Evolutionary conservation across 2,113 vertebrate genomes (phyloP), one percentile per base, ranked within the genome.

Genomic region (Hassar affinis): DNA sequence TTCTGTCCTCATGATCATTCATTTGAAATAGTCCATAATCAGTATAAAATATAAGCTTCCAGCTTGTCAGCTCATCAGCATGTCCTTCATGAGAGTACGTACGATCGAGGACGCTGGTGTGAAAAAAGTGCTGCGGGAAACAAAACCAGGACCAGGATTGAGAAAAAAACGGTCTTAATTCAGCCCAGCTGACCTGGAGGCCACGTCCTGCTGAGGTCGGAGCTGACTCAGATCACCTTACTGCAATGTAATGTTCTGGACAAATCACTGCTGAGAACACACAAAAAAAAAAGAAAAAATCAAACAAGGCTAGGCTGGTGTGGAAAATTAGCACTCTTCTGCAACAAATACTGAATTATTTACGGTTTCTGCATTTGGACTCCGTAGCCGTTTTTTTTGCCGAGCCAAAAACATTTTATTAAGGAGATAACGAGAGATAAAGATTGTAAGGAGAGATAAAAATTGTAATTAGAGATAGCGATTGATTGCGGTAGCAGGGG

Each of bases 161-260:
- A 25, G 45, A 38, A 68, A 17, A 66, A 66, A 0, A 27, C 5
- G 10, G 49, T 47, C 47, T 66, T 47, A 76, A 61, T 59, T 27
- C 45, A 30, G 68, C 64, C 38, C 12, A 30, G 38, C 77, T 84
- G 79, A 62, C 78, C 81, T 35, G 49, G 4, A 72, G 22, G 68
- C 69, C 52, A 42, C 20, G 22, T 76, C 35, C 72, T 38, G 71
- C n/a, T 35, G 71, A 61, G 64, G 49, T 68, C 56, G 18, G 62
- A 4, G 79, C 75, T 86, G 78, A 81, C 75, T 81, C 78, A 38
- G 71, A 81, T 14, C 56, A 78, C 68, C 35, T 74, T 81, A 42
- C 25, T 45, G 25, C 72, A 62, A 14, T 14, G 18, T 11, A 56
- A 69, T 74, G 33, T 79, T 27, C 49, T n/a, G 69, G 64, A 62